These are phyloP conservation scores for Criorhina ranunculi DNA, from an alignment of 2,888 invertebrate species.

Conservation along the genomic window DNA sequence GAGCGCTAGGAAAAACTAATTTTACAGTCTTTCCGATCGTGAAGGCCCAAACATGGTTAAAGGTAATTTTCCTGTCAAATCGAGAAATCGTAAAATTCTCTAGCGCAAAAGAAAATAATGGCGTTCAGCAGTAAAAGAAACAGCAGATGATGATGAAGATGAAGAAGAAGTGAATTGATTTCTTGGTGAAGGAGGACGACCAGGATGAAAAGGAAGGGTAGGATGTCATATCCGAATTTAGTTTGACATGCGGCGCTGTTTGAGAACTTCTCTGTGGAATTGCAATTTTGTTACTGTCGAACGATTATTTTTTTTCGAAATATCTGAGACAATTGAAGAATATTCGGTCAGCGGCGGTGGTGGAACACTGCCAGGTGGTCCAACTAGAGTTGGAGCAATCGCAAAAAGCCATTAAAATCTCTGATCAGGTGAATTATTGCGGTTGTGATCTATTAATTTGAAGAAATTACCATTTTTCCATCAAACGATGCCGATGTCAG, in stretches of 20 bases:
- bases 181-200: background rate
- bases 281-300: constrained; percentile 43
- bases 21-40: constrained; percentile 60
- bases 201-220: constrained; percentile 5
- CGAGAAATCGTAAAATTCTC: constrained; percentile 61
- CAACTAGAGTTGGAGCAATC: constrained; percentile 33
- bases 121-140: constrained; percentile 32
- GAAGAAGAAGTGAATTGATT: constrained; percentile 6
- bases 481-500: constrained; percentile 57
- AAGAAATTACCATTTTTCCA: constrained; percentile 2
- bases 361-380: constrained; percentile 61
- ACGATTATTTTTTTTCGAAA: background rate
- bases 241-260: constrained; percentile 64
- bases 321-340: constrained; percentile 28
- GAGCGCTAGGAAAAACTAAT: constrained; percentile 57
- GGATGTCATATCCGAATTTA: constrained; percentile 48
- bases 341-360: constrained; percentile 42
- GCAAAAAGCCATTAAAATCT: constrained; percentile 45
- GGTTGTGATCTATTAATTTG: constrained; percentile 43
- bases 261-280: constrained; percentile 35
- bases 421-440: constrained; percentile 60
- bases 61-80: constrained; percentile 74
- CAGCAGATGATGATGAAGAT: constrained; percentile 40
- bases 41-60: constrained; percentile 68
- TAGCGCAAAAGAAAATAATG: constrained; percentile 33